phyloP scores from a whole-genome alignment of 2,797 vertebrate species.

The Garrulus glandarius region DNA sequence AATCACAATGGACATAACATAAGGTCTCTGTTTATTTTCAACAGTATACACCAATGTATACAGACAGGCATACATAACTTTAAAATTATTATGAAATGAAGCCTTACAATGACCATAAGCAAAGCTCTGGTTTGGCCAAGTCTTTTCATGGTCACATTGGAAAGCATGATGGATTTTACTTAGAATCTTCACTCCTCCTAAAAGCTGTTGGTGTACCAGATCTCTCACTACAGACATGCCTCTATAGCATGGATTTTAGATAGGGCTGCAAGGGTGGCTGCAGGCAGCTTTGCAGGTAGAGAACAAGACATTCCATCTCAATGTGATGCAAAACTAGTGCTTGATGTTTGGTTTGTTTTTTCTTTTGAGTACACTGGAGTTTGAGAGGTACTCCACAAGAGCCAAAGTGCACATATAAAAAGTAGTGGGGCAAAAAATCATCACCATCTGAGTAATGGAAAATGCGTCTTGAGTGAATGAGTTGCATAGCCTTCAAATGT shows the following conservation, averaged over 20 bases:
- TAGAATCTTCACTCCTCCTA: neutral
- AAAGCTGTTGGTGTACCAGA: neutral
- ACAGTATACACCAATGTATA: slow-evolving; percentile 62
- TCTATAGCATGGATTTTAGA: rapidly evolving
- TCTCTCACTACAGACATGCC: neutral
- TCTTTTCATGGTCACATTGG: neutral
- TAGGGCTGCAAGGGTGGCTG: neutral
- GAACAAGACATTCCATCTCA: neutral
- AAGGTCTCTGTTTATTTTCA: slow-evolving; percentile 79
- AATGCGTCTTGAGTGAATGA: neutral
- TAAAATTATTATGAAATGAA: neutral
- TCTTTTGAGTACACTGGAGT: neutral
- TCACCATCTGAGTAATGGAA: neutral
- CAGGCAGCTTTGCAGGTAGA: neutral
- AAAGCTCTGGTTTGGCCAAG: neutral
- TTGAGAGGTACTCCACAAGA: neutral
- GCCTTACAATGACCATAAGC: neutral
- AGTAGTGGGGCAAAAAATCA: neutral
- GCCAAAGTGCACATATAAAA: neutral
- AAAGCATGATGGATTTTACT: neutral
- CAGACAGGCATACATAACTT: slow-evolving; percentile 26
- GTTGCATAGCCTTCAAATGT: neutral
- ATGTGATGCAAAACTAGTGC: neutral
- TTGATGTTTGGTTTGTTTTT: neutral
- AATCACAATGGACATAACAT: slow-evolving; percentile 79